phyloP scores from a whole-genome alignment of 2,888 invertebrate genomes.

The Caenorhabditis sp. region DNA sequence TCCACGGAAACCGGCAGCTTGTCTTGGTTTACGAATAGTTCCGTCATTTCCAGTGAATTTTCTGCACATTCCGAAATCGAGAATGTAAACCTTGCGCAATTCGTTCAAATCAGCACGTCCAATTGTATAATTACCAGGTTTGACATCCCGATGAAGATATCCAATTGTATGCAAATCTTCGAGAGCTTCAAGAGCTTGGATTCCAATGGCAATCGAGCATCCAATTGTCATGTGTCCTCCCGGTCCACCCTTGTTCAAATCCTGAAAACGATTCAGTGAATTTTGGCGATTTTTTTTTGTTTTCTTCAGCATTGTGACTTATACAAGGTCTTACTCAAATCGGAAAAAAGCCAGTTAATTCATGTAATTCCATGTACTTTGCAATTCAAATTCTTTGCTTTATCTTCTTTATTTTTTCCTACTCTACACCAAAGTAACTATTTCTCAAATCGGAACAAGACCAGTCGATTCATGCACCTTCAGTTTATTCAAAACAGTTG shows the following conservation, averaged over 20 bases:
- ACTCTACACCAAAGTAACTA: too few relatives aligned
- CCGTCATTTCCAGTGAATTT: conserved; percentile 47
- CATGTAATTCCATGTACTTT: too few relatives aligned
- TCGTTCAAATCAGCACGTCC: conserved; percentile 50
- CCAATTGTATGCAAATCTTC: conserved; percentile 64
- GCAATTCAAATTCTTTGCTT: too few relatives aligned
- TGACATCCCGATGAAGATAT: conserved; percentile 56
- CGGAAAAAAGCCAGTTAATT: too few relatives aligned
- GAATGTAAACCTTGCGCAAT: conserved; percentile 57
- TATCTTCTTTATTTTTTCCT: too few relatives aligned
- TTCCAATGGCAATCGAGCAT: conserved; percentile 50
- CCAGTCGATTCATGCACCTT: too few relatives aligned
- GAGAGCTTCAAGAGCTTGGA: conserved; percentile 50
- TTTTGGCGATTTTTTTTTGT: too few relatives aligned
- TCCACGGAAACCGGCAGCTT: conserved; percentile 66
- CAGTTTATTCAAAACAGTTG: too few relatives aligned
- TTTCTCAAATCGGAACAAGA: too few relatives aligned
- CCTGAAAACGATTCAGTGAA: conserved; percentile 10
- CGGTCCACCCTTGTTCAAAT: conserved; percentile 48
- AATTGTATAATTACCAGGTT: conserved; percentile 54
- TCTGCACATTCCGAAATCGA: conserved; percentile 54
- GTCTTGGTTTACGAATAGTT: conserved; percentile 62
- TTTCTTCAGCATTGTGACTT: too few relatives aligned
- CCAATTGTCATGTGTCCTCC: conserved; percentile 54
- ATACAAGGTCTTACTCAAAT: too few relatives aligned